These are phyloP conservation scores for Albula goreensis DNA, from an alignment of 2,113 vertebrate species.

Conservation along the genomic window DNA sequence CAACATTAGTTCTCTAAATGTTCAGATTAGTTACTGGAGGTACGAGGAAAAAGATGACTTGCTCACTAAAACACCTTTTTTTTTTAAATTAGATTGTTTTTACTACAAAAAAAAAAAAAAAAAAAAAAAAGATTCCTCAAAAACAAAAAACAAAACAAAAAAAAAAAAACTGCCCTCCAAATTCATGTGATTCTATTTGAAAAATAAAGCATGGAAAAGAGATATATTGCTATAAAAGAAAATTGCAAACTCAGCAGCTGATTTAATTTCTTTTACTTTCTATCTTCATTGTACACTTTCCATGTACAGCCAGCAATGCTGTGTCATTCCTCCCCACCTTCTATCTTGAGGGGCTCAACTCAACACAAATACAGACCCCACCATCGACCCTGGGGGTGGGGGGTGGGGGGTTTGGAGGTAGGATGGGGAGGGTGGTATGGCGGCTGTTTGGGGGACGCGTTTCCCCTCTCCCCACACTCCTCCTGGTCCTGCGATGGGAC, in stretches of 20 bases:
- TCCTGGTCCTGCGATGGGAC: not conserved
- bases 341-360: constrained; percentile 48
- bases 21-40: constrained; percentile 11
- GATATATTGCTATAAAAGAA: constrained; percentile 45
- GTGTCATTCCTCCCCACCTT: constrained; percentile 39
- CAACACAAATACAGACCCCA: constrained; percentile 43
- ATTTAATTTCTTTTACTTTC: constrained; percentile 41
- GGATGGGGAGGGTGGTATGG: constrained; percentile 28
- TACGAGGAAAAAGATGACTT: constrained; percentile 33
- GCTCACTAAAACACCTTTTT: constrained; percentile 53
- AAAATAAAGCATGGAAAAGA: constrained; percentile 45
- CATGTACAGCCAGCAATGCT: constrained; percentile 41
- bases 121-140: too few species aligned
- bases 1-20: not conserved
- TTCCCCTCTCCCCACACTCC: constrained; percentile 25
- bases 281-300: constrained; percentile 38
- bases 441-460: not conserved
- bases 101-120: constrained; percentile 55
- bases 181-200: constrained; percentile 50
- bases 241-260: constrained; percentile 71
- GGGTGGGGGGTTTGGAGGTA: constrained; percentile 35
- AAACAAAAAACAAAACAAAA: constrained; percentile 27
- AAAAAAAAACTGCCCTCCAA: constrained; percentile 45
- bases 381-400: constrained; percentile 43
- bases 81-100: constrained; percentile 47